Conservation (phyloP, 2,113 vertebrate species). For the Siphamia tubifer region DNA sequence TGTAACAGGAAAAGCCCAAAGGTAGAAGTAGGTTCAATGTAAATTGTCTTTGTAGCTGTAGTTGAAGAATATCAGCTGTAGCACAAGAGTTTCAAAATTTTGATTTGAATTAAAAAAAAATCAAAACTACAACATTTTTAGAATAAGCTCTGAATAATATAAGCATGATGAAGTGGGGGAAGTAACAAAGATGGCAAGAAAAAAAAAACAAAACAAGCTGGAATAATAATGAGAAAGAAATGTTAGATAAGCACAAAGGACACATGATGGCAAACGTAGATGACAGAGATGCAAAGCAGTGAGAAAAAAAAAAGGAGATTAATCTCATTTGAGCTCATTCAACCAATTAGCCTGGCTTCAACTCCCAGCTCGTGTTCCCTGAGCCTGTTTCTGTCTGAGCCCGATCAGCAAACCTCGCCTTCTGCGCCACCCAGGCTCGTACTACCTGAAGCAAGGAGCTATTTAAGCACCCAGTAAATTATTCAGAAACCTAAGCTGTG, state of each 20-base stretch:
- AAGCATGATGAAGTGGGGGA: constrained; percentile 6
- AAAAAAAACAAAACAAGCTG: neutral
- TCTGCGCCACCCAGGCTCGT: constrained; percentile 21
- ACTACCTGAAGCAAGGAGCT: constrained; percentile 56
- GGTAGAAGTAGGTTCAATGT: neutral
- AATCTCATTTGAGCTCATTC: constrained; percentile 39
- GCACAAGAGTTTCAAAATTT: neutral
- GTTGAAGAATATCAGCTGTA: constrained; percentile 1
- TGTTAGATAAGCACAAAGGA: neutral
- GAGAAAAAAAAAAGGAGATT: neutral
- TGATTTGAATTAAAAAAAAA: constrained; percentile 42
- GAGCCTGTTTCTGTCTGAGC: constrained; percentile 2
- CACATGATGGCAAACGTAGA: neutral
- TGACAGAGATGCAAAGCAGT: neutral
- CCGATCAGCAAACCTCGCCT: constrained; percentile 22
- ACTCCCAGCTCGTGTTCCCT: neutral
- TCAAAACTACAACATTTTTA: no score
- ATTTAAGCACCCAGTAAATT: constrained; percentile 62
- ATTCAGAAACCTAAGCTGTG: constrained; percentile 61
- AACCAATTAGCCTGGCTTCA: constrained; percentile 11
- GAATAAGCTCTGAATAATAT: constrained; percentile 21
- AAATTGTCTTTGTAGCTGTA: constrained; percentile 13
- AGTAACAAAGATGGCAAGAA: neutral
- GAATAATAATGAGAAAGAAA: neutral
- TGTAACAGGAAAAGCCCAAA: neutral